These are phyloP conservation scores for Siniperca scherzeri DNA, from an alignment of 2,797 vertebrate genomes.

Conservation along the genomic window DNA sequence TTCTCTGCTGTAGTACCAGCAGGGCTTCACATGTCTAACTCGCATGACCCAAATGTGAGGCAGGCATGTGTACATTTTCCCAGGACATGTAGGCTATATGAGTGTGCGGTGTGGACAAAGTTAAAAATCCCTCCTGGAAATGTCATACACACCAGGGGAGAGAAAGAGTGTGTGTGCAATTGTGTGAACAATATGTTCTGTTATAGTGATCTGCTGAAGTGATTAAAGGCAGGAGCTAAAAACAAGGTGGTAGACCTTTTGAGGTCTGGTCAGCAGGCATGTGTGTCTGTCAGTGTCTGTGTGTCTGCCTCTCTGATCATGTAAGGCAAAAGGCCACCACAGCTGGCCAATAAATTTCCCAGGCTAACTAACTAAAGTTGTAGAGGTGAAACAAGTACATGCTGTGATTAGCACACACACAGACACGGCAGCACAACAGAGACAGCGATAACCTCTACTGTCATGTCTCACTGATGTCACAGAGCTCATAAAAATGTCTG, in stretches of 20 bases:
- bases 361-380: constrained; percentile 45
- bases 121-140: constrained; percentile 72
- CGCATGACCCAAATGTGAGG: constrained; percentile 70
- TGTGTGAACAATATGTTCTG: constrained; percentile 72
- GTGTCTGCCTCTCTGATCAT: constrained; percentile 56
- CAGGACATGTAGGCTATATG: constrained; percentile 40
- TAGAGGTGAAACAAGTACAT: constrained; percentile 52
- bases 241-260: constrained; percentile 70
- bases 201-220: constrained; percentile 74
- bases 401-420: constrained; percentile 40
- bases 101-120: constrained; percentile 40
- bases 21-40: constrained; percentile 73
- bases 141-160: constrained; percentile 48
- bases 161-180: constrained; percentile 13
- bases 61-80: constrained; percentile 75
- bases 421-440: constrained; percentile 42
- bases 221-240: constrained; percentile 77
- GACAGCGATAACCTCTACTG: constrained; percentile 40
- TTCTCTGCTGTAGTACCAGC: constrained; percentile 36
- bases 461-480: constrained; percentile 53
- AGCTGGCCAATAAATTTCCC: constrained; percentile 69
- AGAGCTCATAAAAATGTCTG: constrained; percentile 65
- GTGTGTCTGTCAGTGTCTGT: constrained; percentile 46
- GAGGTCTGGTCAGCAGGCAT: constrained; percentile 61
- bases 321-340: constrained; percentile 46